Evolutionary conservation across 2,888 invertebrate genomes (phyloP).

Genomic region (Drosophila seclusa): DNA sequence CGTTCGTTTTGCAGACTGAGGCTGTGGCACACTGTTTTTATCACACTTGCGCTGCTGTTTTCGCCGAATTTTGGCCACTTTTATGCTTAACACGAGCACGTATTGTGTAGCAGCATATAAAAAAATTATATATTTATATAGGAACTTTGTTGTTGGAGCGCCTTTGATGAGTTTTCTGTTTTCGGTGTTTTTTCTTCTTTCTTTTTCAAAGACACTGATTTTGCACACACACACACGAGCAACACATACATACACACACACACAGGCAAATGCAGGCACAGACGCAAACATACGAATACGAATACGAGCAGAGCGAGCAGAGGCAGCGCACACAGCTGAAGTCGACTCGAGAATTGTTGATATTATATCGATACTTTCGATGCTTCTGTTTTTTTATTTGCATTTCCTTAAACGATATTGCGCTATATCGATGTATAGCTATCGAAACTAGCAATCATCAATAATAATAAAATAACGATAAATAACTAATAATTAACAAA

Average conservation of each 20-base stretch:
- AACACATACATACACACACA: slow-evolving; percentile 36
- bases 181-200: slow-evolving; percentile 33
- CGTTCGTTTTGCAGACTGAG: slow-evolving; percentile 64
- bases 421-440: slow-evolving; percentile 25
- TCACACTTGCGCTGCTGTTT: slow-evolving; percentile 79
- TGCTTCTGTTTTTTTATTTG: not conserved
- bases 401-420: not conserved
- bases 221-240: slow-evolving; percentile 54
- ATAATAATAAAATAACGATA: not conserved
- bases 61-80: slow-evolving; percentile 81
- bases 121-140: slow-evolving; percentile 34
- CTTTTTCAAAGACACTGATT: slow-evolving; percentile 54
- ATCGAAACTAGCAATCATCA: not conserved
- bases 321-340: slow-evolving; percentile 60
- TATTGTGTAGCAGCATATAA: slow-evolving; percentile 36
- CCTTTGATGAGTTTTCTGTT: slow-evolving; percentile 45
- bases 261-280: slow-evolving; percentile 25
- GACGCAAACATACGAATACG: slow-evolving; percentile 44
- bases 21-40: slow-evolving; percentile 71
- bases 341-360: slow-evolving; percentile 49
- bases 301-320: slow-evolving; percentile 36
- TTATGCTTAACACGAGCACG: slow-evolving; percentile 54
- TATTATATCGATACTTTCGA: slow-evolving; percentile 46
- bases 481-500: not conserved
- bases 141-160: slow-evolving; percentile 54